Evolutionary conservation across 2,113 vertebrate species (phyloP), one percentile per base, ranked within the genome.

Genomic region (Emydura subglobosa): DNA sequence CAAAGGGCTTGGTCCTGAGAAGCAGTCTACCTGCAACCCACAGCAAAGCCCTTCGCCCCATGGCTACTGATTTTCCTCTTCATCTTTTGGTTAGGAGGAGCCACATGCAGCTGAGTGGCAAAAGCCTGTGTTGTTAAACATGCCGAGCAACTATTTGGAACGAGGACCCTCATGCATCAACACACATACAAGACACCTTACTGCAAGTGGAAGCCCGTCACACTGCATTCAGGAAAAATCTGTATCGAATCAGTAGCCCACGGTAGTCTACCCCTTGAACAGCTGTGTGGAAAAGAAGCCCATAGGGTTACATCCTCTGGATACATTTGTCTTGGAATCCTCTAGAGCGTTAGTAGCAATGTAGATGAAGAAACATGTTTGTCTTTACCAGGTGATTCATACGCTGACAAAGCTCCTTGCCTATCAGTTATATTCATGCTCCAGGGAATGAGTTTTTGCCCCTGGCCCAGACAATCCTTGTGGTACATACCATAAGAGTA

Each of bases 341-440:
- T 68, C 86, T n/a, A 13, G 17, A 86, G 89, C 2, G 29, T 82
- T 83, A 78, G 54, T 91, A 80, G 34, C 3, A 87, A 44, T 0
- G 10, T 59, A 93, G 92, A 83, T 24, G 34, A 34, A n/a, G 61
- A 79, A 59, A 86, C 1, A 13, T 27, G 87, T 89, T 78, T 53
- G 86, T 34, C 82, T 42, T 0, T 53, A 10, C 10, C 68, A 12
- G 83, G 82, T 93, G 97, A 81, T 82, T 96, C 91, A 91, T 25
- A 78, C 0, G 2, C 89, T 88, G 94, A 34, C 47, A 53, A 2
- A 74, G 91, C 91, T 80, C 90, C 59, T 51, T n/a, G 61, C 21
- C 87, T 94, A 54, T 82, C 91, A 53, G 39, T 91, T 87, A 68
- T 72, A 95, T 91, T 88, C 27, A 34, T 91, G 83, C 83, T 88